phyloP scores from a whole-genome alignment of 2,113 vertebrate genomes.

The Illadopsis cleaveri region DNA sequence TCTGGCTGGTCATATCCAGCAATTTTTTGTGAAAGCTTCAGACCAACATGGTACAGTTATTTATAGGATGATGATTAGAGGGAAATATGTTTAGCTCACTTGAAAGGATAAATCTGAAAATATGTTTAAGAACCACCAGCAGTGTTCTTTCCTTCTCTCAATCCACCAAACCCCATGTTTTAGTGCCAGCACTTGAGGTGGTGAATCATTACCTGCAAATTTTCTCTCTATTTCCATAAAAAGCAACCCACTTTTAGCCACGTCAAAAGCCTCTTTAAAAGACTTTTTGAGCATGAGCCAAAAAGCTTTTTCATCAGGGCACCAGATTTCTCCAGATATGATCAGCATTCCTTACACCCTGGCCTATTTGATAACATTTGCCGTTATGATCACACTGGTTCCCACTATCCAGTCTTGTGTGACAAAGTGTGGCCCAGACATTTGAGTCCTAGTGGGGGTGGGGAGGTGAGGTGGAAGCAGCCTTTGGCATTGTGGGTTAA shows the following conservation, averaged over 20 bases:
- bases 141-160: neutral
- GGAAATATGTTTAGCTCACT: neutral
- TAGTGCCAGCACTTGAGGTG: neutral
- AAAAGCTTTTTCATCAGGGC: neutral
- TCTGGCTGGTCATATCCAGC: neutral
- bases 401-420: neutral
- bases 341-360: neutral
- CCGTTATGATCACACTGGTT: neutral
- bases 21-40: neutral
- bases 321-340: neutral
- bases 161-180: neutral
- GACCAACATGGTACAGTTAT: neutral
- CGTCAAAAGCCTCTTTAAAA: neutral
- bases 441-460: neutral
- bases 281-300: neutral
- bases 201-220: neutral
- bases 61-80: neutral
- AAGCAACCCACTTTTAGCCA: neutral
- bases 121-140: neutral
- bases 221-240: neutral
- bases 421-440: rapidly evolving
- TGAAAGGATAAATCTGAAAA: neutral
- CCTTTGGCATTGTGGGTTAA: neutral
- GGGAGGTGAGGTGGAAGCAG: neutral
- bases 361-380: neutral